Evolutionary conservation across 2,888 invertebrate species (phyloP).

Genomic region (Aspidiotus rigidus): DNA sequence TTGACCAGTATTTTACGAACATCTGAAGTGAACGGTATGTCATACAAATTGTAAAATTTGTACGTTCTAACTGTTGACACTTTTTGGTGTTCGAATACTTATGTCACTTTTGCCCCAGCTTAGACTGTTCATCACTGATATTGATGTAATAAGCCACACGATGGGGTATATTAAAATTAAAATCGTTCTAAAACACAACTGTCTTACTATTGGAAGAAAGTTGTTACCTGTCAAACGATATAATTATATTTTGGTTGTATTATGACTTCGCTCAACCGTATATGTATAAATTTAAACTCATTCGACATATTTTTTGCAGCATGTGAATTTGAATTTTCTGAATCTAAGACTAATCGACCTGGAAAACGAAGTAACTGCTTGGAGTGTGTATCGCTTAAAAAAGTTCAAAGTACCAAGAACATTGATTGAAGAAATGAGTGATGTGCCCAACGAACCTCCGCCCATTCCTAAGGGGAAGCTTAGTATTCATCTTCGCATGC

Average conservation of each 20-base stretch:
- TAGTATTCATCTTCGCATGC: conserved; percentile 51
- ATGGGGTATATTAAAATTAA: conserved; percentile 10
- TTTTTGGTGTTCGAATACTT: no score
- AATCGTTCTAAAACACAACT: conserved; percentile 16
- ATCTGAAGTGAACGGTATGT: no score
- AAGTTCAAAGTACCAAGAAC: conserved; percentile 61
- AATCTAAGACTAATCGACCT: conserved; percentile 59
- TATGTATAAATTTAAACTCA: not conserved
- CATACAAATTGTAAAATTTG: no score
- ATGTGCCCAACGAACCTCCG: conserved; percentile 51
- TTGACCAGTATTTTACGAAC: no score
- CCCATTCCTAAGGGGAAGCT: conserved; percentile 57
- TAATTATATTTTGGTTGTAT: not conserved
- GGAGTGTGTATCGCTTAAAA: conserved; percentile 71
- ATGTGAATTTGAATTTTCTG: conserved; percentile 55
- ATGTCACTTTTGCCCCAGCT: not conserved
- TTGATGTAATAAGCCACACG: conserved; percentile 5
- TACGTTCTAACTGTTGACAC: no score
- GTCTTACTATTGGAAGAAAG: not conserved
- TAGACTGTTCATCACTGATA: conserved; percentile 10
- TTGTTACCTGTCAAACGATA: conserved; percentile 21
- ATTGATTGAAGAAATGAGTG: conserved; percentile 61
- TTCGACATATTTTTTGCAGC: conserved; percentile 45
- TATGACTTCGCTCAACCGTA: not conserved
- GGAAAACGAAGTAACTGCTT: conserved; percentile 63